Evolutionary conservation across 2,888 invertebrate species (phyloP).

Genomic region (Apodemia duryi): DNA sequence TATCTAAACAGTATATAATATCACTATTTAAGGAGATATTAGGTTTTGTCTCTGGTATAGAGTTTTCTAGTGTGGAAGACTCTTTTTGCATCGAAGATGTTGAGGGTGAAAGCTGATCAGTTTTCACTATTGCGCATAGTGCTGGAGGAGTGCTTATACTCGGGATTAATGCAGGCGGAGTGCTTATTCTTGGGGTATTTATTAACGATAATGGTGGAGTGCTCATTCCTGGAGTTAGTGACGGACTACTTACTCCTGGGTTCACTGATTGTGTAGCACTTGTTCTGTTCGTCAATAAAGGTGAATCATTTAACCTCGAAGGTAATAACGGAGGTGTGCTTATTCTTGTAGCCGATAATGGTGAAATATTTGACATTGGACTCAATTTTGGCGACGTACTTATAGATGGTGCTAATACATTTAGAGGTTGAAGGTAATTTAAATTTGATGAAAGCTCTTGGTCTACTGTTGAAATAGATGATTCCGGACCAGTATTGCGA

Average conservation of each 20-base stretch:
- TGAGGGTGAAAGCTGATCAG: neutral
- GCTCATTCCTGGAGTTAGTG: neutral
- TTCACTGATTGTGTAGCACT: neutral
- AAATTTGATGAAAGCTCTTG: neutral
- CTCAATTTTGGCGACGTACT: neutral
- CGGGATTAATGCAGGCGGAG: conserved; percentile 10
- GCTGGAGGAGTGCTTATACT: conserved; percentile 13
- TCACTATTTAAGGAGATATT: conserved; percentile 7
- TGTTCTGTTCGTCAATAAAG: neutral
- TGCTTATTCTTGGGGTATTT: neutral
- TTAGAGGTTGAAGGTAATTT: conserved; percentile 11
- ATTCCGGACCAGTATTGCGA: neutral
- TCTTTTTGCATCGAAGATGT: neutral
- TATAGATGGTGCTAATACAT: neutral
- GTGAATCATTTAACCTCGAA: neutral
- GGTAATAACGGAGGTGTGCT: neutral
- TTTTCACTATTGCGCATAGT: neutral
- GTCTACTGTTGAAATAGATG: neutral
- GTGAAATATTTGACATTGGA: neutral
- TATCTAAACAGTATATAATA: conserved; percentile 42
- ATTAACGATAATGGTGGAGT: conserved; percentile 2
- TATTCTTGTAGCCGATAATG: neutral
- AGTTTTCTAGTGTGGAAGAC: neutral
- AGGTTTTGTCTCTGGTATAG: neutral
- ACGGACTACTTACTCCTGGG: neutral